phyloP scores from a whole-genome alignment of 2,113 vertebrate genomes.

The Chinchilla lanigera region DNA sequence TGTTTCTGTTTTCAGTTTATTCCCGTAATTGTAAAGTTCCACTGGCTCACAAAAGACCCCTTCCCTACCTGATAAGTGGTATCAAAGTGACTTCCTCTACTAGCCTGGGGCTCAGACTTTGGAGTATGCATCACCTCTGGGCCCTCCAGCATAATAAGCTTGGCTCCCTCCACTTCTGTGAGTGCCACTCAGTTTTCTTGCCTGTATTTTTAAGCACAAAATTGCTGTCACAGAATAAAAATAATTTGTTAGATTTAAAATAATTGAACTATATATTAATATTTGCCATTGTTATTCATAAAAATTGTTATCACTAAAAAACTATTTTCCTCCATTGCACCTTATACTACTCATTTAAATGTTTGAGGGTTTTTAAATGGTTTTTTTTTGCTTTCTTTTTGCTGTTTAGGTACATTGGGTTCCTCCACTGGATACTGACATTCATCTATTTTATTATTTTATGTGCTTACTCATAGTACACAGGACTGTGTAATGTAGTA shows the following conservation, averaged over 20 bases:
- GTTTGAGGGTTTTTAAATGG: not conserved
- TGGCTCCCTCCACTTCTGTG: not conserved
- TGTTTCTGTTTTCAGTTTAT: not conserved
- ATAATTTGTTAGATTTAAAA: conserved; percentile 46
- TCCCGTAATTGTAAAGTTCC: not conserved
- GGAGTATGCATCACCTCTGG: not conserved
- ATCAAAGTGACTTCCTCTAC: not conserved
- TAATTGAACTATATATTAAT: conserved; percentile 47
- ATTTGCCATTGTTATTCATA: conserved; percentile 38
- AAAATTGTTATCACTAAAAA: conserved; percentile 36
- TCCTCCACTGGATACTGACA: not conserved
- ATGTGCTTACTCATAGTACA: not conserved
- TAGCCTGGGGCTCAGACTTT: not conserved
- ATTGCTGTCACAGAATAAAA: not conserved
- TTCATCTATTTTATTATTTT: not conserved
- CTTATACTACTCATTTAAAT: not conserved
- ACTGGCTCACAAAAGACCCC: not conserved
- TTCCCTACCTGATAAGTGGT: not conserved
- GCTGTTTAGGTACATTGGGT: not conserved
- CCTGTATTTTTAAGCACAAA: not conserved
- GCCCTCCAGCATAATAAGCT: not conserved
- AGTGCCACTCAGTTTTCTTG: not conserved
- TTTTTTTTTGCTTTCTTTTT: not conserved
- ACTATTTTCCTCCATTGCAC: not conserved
- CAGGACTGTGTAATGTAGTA: not conserved